A percentile compares a stretch with the other conserved stretches of the same genome.
Evolutionary conservation across 2,113 vertebrate genomes (phyloP).

Genomic region (Thymallus thymallus): DNA sequence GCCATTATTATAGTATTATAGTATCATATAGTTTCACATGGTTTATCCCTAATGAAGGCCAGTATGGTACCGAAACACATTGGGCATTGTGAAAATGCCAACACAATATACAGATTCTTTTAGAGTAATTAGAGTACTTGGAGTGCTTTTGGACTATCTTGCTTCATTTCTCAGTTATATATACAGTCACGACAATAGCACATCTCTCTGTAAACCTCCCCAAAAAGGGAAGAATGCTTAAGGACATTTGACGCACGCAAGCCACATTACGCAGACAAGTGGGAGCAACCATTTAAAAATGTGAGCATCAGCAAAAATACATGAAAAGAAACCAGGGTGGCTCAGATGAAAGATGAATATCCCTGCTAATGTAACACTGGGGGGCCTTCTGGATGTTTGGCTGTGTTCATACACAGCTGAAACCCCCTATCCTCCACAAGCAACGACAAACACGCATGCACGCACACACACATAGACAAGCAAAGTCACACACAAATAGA

Average conservation of each 20-base stretch:
- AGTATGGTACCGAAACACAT: too few species aligned
- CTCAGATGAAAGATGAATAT: background rate
- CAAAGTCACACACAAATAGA: too few species aligned
- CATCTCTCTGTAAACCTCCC: too few species aligned
- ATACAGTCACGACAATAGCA: too few species aligned
- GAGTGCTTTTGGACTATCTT: too few species aligned
- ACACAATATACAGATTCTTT: too few species aligned
- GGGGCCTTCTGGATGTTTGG: background rate
- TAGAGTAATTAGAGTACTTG: too few species aligned
- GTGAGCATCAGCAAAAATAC: background rate
- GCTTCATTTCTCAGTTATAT: too few species aligned
- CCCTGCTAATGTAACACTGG: background rate
- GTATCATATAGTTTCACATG: too few species aligned
- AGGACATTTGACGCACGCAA: background rate
- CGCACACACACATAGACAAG: background rate
- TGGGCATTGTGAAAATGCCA: too few species aligned
- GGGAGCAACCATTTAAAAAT: background rate
- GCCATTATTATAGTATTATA: background rate
- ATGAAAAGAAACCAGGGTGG: background rate
- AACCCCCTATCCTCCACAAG: background rate
- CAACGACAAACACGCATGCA: background rate
- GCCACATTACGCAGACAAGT: slow-evolving; percentile 32
- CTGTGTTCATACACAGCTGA: background rate
- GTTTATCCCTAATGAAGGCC: too few species aligned
- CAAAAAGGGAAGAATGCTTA: too few species aligned